Percentiles rank a stretch among this genome's conserved stretches.
These are phyloP conservation scores for Hippocampus kuda DNA, from an alignment of 2,797 vertebrate species.

Conservation along the genomic window DNA sequence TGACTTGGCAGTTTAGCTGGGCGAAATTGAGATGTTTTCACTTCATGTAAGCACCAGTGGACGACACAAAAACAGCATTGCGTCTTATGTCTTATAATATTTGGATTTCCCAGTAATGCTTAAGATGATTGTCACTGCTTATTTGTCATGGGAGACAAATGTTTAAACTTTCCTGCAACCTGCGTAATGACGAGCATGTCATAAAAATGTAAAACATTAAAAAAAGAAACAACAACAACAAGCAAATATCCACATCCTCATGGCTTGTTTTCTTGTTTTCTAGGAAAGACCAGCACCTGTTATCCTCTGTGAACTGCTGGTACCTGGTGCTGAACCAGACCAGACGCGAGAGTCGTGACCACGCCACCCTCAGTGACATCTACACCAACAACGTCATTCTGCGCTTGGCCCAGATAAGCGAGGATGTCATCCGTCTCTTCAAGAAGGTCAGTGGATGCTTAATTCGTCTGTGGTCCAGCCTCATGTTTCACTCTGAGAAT, in stretches of 20 bases:
- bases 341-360: slow-evolving; percentile 88
- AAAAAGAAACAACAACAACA: too few species aligned
- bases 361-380: slow-evolving; percentile 93
- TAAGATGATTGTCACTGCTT: too few species aligned
- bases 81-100: too few species aligned
- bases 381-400: slow-evolving; percentile 97
- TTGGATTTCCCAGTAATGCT: too few species aligned
- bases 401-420: slow-evolving; percentile 89
- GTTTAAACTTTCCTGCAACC: neutral
- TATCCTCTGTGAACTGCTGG: slow-evolving; percentile 97
- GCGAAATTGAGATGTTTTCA: too few species aligned
- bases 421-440: slow-evolving; percentile 95
- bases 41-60: too few species aligned
- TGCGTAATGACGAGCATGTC: neutral
- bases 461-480: neutral
- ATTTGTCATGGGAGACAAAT: neutral
- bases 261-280: slow-evolving; percentile 10
- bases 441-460: slow-evolving; percentile 74
- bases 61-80: too few species aligned
- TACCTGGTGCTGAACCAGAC: slow-evolving; percentile 96
- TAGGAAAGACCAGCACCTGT: slow-evolving; percentile 95
- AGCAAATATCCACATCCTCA: neutral
- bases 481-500: neutral
- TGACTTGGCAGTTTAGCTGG: too few species aligned
- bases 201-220: neutral